Base-by-base conservation (phyloP, 2,888 invertebrate species). In the Tillus elongatus region DNA sequence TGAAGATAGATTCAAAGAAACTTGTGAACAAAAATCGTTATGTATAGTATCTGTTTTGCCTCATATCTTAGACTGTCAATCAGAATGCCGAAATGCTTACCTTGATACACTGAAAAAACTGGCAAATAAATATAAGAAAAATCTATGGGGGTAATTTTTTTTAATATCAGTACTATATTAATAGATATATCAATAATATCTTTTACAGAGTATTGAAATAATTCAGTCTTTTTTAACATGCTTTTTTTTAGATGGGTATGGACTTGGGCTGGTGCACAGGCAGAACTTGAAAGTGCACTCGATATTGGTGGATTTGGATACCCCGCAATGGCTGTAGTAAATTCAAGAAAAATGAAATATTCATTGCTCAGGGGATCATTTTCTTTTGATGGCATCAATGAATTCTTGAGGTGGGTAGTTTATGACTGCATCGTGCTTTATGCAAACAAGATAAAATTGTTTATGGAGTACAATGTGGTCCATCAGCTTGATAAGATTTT, bases 281-380 rank as follows among this genome's bases (percentile, higher is more conserved):
- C 72, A 0, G 75, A 80, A 0, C 62, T 98, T 11, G 98, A 98
- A 63, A 80, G 81, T 44, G 78, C 90, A 0, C 65, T 99, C 19
- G 97, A 92, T 59, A 84, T 98, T 47, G 98, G 98, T 44, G 98
- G 80, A 3, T 98, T 98, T 66, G 98, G 98, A 6, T 98, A 98
- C 66, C 98, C 98, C 2, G 96, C 97, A 1, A 83, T 99, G 83
- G 95, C 93, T 3, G 93, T 92, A 11, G 82, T 97, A 39, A 98
- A 95, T 67, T 77, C 84, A 9, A 89, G 95, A 66, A 98, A 98
- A 69, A 86, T 92, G 79, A 96, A 96, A 64, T 98, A 86, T 70
- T 88, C 96, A 0, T 74, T 90, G 4, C 73, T 98, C 2, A 74
- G 88, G 52, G 97, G 96, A 8, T 85, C 96, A 13, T 99, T 96